Conservation (phyloP, 2,888 invertebrate genomes). For the Apamea monoglypha region DNA sequence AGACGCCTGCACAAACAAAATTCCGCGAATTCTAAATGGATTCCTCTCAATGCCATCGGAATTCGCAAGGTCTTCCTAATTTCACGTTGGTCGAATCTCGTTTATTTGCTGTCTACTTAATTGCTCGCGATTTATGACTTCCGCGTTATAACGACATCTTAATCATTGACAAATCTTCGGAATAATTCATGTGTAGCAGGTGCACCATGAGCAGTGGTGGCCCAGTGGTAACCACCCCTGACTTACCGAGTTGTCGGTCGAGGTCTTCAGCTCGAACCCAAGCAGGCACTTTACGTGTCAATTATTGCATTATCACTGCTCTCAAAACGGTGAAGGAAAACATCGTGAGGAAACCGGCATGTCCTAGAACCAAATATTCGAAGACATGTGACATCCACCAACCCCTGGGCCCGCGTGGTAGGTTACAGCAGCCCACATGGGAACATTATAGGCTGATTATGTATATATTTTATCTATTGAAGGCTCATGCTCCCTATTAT, state of each 20-base stretch:
- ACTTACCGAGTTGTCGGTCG: background rate
- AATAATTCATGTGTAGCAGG: background rate
- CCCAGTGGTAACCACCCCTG: background rate
- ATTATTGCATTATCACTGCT: background rate
- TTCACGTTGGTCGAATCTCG: constrained; percentile 18
- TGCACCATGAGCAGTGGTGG: background rate
- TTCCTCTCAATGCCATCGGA: constrained; percentile 7
- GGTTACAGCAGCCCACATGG: background rate
- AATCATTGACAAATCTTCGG: constrained; percentile 2
- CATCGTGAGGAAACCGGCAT: background rate
- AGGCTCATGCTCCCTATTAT: background rate
- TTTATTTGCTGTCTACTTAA: constrained; percentile 32
- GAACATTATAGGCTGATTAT: background rate
- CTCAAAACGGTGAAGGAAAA: background rate
- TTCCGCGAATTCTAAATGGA: constrained; percentile 15
- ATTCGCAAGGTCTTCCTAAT: constrained; percentile 50
- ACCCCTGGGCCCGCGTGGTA: background rate
- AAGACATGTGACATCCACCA: background rate
- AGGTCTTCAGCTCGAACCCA: background rate
- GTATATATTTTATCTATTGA: background rate
- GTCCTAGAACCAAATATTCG: background rate
- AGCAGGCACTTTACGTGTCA: background rate
- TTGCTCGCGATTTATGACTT: constrained; percentile 13
- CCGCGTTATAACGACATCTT: background rate
- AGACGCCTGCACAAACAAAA: constrained; percentile 29